Conservation (phyloP, 2,888 invertebrate genomes). For the Stenichneumon culpator region DNA sequence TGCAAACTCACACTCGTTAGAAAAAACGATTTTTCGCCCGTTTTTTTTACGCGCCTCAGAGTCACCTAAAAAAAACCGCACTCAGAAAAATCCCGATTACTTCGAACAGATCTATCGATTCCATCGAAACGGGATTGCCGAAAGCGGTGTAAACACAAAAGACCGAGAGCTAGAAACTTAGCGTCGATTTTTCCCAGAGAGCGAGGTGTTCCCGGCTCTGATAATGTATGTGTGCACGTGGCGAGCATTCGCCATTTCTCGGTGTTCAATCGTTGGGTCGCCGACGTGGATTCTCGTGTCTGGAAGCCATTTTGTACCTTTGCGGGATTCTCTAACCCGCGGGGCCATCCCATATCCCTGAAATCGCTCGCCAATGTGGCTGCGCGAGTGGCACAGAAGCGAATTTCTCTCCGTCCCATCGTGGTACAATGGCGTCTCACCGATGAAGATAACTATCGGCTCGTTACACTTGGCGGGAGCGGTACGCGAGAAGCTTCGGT, state of each 20-base stretch:
- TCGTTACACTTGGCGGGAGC: conserved; percentile 76
- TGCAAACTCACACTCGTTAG: too few relatives aligned
- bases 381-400: conserved; percentile 18
- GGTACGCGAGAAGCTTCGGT: conserved; percentile 28
- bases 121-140: background rate
- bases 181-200: background rate
- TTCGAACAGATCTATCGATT: background rate
- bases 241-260: conserved; percentile 70
- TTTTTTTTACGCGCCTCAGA: too few relatives aligned
- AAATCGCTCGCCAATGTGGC: conserved; percentile 65
- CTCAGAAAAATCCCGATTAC: too few relatives aligned
- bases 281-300: conserved; percentile 50
- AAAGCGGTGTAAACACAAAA: background rate
- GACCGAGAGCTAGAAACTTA: background rate
- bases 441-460: conserved; percentile 81
- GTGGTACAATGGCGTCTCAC: conserved; percentile 50
- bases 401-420: conserved; percentile 14
- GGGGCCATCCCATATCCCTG: conserved; percentile 68
- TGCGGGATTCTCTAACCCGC: conserved; percentile 64
- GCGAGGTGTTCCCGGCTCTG: conserved; percentile 41
- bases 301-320: conserved; percentile 70
- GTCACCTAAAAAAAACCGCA: too few relatives aligned
- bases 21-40: too few relatives aligned
- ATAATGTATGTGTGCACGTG: conserved; percentile 72
- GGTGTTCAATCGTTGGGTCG: conserved; percentile 23